phyloP scores from a whole-genome alignment of 2,113 vertebrate genomes.

The Desmodus rotundus region DNA sequence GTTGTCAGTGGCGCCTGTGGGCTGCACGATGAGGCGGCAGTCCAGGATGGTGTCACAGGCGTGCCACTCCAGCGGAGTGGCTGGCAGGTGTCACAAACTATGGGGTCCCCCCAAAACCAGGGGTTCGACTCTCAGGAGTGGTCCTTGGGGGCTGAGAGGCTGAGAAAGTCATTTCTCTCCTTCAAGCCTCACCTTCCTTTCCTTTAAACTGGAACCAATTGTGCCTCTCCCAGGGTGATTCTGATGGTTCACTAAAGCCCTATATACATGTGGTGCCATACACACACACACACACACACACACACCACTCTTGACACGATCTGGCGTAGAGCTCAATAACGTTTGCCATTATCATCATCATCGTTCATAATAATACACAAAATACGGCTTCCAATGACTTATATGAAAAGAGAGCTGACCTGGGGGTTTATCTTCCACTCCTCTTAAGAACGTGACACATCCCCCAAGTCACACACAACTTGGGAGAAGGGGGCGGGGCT shows the following conservation, averaged over 20 bases:
- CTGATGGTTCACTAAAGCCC: background rate
- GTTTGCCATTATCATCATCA: rapidly evolving
- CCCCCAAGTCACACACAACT: no score
- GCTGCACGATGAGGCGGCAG: background rate
- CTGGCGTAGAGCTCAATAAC: background rate
- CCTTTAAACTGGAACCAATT: background rate
- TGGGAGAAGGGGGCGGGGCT: background rate
- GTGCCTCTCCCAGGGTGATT: background rate
- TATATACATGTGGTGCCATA: no score
- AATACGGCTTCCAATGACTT: background rate
- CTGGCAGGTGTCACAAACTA: background rate
- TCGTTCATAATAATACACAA: background rate
- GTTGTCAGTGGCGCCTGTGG: background rate
- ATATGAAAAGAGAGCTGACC: background rate
- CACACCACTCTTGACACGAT: background rate
- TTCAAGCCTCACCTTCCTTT: background rate
- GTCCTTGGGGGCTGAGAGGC: background rate
- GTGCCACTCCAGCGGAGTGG: background rate
- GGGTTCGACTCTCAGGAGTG: background rate
- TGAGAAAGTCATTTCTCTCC: background rate
- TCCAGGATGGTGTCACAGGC: background rate
- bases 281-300: no score
- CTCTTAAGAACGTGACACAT: background rate
- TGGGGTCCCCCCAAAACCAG: background rate
- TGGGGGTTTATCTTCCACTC: background rate